A percentile compares a stretch with the other conserved stretches of the same genome.
Evolutionary conservation across 2,797 vertebrate species (phyloP).

Genomic region (Chelon labrosus): DNA sequence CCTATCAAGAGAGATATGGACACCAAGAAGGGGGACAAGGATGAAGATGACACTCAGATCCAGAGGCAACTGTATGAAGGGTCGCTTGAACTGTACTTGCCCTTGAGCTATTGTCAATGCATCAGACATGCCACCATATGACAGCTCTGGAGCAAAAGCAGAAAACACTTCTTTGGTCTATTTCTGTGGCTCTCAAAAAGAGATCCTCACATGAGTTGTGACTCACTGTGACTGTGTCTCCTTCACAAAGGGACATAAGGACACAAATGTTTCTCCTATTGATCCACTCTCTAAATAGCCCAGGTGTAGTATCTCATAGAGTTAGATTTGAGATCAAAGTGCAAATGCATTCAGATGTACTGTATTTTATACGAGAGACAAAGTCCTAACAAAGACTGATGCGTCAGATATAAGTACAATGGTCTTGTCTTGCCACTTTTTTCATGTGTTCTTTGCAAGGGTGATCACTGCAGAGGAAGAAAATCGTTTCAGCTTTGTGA

Average conservation of each 20-base stretch:
- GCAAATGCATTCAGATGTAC: slow-evolving; percentile 25
- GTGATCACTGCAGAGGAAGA: neutral
- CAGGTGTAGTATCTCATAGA: slow-evolving; percentile 28
- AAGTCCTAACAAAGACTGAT: neutral
- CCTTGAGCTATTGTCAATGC: slow-evolving; percentile 32
- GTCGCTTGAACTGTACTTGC: slow-evolving; percentile 40
- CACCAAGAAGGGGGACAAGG: slow-evolving; percentile 14
- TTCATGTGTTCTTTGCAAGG: neutral
- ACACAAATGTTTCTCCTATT: slow-evolving; percentile 60
- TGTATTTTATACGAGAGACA: slow-evolving; percentile 15
- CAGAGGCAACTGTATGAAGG: slow-evolving; percentile 25
- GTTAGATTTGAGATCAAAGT: slow-evolving; percentile 8
- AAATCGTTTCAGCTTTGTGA: slow-evolving; percentile 26
- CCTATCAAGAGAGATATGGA: slow-evolving; percentile 80
- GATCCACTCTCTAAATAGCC: slow-evolving; percentile 54
- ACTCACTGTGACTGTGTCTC: slow-evolving; percentile 60
- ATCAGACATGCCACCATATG: slow-evolving; percentile 39
- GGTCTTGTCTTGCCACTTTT: neutral
- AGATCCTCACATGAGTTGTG: slow-evolving; percentile 59
- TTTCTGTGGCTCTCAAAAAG: slow-evolving; percentile 48
- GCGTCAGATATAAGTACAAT: no score
- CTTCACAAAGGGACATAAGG: slow-evolving; percentile 44
- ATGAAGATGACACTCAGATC: slow-evolving; percentile 24
- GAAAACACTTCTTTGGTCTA: slow-evolving; percentile 51
- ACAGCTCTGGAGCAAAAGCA: slow-evolving; percentile 42